Conservation (phyloP, 2,113 vertebrate species). For the Sphaerodactylus townsendi region DNA sequence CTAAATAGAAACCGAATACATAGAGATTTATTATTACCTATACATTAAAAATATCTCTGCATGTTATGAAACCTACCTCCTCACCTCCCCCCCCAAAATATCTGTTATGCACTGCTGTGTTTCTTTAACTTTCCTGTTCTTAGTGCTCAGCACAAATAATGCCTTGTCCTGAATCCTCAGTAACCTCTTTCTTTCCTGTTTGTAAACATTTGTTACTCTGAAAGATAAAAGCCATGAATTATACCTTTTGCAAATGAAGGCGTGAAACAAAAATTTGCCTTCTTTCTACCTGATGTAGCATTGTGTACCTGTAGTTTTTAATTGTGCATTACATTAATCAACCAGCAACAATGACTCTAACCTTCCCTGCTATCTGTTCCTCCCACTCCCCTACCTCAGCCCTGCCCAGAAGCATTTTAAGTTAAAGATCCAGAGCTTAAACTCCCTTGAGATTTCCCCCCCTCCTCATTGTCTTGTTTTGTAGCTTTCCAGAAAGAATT, state of each 20-base stretch:
- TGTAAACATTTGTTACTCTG: slow-evolving; percentile 2
- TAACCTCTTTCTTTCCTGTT: neutral
- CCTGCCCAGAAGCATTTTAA: slow-evolving; percentile 9
- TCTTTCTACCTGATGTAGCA: slow-evolving; percentile 60
- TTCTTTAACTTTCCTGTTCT: neutral
- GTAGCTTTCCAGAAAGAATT: slow-evolving; percentile 70
- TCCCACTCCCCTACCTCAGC: neutral
- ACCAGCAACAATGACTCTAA: slow-evolving; percentile 71
- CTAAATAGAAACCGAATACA: neutral
- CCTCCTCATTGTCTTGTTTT: slow-evolving; percentile 70
- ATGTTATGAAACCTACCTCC: neutral
- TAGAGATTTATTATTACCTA: neutral
- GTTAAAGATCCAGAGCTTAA: slow-evolving; percentile 25
- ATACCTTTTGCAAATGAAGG: slow-evolving; percentile 51
- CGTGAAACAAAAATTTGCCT: slow-evolving; percentile 22
- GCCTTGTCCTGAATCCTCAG: neutral
- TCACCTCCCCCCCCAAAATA: neutral
- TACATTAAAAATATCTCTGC: neutral
- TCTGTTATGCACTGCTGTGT: neutral
- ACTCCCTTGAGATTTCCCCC: slow-evolving; percentile 62
- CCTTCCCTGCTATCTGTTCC: neutral
- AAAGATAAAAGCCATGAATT: slow-evolving; percentile 58
- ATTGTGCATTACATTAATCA: slow-evolving; percentile 81
- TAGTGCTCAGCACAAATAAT: neutral
- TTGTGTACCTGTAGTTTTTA: slow-evolving; percentile 73